Evolutionary conservation across 2,888 invertebrate genomes (phyloP).

Genomic region (Cheilosia vulpina): DNA sequence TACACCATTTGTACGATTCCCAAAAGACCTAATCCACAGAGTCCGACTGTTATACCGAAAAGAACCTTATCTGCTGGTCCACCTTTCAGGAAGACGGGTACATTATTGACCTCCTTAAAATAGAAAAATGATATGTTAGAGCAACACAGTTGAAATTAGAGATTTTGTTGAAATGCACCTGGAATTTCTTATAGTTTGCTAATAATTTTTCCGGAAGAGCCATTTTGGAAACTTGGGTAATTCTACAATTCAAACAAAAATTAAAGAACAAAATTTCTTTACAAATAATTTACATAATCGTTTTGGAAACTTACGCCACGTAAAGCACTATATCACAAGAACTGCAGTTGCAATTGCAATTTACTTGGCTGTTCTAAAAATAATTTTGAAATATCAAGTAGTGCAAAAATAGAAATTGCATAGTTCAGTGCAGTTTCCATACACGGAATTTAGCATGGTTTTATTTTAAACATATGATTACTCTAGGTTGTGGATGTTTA

Average conservation of each 20-base stretch:
- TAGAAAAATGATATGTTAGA: conserved; percentile 20
- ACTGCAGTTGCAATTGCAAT: conserved; percentile 60
- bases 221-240: conserved; percentile 80
- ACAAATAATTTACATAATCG: conserved; percentile 55
- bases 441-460: not conserved
- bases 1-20: conserved; percentile 80
- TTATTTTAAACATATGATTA: not conserved
- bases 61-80: conserved; percentile 81
- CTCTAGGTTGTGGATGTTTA: not conserved
- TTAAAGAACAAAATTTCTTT: not conserved
- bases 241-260: conserved; percentile 42
- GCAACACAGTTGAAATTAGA: not conserved
- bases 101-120: conserved; percentile 80
- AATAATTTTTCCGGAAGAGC: conserved; percentile 81
- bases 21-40: conserved; percentile 82
- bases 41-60: conserved; percentile 81
- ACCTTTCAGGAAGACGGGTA: conserved; percentile 83
- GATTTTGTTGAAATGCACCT: conserved; percentile 76
- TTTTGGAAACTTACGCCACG: conserved; percentile 38
- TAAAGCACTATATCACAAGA: conserved; percentile 8
- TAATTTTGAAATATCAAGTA: conserved; percentile 28
- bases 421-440: conserved; percentile 21
- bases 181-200: conserved; percentile 81
- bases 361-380: conserved; percentile 65
- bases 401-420: conserved; percentile 57